A percentile compares a stretch with the other conserved stretches of the same genome.
These are phyloP conservation scores for Cephonodes hylas DNA, from an alignment of 2,888 invertebrate genomes.

Conservation along the genomic window DNA sequence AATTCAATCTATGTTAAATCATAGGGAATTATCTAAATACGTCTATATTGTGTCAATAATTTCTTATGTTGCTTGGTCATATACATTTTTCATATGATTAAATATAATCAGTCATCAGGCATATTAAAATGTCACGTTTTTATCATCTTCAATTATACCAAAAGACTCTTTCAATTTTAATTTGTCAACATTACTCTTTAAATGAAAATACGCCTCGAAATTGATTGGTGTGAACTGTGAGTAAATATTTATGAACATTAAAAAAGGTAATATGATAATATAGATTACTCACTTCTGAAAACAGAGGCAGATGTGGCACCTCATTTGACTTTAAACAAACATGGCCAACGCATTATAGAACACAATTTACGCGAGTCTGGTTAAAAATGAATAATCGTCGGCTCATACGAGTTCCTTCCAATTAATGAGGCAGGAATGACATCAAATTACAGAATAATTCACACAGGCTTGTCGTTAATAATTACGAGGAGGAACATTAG, in stretches of 20 bases:
- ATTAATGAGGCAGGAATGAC: conserved; percentile 43
- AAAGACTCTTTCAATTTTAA: too few species aligned
- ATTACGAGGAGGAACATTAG: conserved; percentile 35
- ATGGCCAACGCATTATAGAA: neutral
- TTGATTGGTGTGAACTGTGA: neutral
- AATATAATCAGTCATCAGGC: too few species aligned
- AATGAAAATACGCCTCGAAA: neutral
- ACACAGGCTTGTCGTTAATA: conserved; percentile 41
- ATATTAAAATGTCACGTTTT: too few species aligned
- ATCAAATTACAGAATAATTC: conserved; percentile 66
- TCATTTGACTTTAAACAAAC: neutral
- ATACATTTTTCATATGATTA: too few species aligned
- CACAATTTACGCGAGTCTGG: conserved; percentile 19
- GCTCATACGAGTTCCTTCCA: conserved; percentile 24
- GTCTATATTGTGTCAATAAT: too few species aligned
- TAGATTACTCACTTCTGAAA: neutral
- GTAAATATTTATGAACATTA: neutral
- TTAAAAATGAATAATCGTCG: conserved; percentile 32
- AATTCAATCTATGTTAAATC: too few species aligned
- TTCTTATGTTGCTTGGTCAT: too few species aligned
- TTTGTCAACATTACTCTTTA: neutral
- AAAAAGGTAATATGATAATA: neutral
- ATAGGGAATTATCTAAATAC: too few species aligned
- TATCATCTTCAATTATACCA: too few species aligned
- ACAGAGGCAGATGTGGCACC: neutral